Conservation (phyloP, 2,888 invertebrate genomes). For the Drosophila paranaensis region DNA sequence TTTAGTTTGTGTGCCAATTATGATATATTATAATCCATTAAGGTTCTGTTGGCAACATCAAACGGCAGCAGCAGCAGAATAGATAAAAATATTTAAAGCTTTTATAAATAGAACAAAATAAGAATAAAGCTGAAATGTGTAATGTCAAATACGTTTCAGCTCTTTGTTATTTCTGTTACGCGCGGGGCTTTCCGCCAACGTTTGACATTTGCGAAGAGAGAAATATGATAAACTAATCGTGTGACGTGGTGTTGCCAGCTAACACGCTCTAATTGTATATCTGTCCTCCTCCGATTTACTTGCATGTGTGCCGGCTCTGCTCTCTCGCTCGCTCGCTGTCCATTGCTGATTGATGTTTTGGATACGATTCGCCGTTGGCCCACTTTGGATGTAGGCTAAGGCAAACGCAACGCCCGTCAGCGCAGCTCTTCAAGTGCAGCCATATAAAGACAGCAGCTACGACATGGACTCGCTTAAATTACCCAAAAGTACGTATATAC, state of each 20-base stretch:
- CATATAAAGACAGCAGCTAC: constrained; percentile 51
- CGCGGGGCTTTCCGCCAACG: constrained; percentile 54
- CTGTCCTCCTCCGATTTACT: constrained; percentile 40
- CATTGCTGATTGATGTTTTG: constrained; percentile 70
- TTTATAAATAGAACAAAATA: constrained; percentile 14
- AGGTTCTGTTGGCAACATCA: constrained; percentile 5
- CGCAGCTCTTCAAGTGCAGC: constrained; percentile 71
- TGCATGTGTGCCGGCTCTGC: constrained; percentile 56
- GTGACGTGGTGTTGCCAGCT: constrained; percentile 50
- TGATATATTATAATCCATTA: constrained; percentile 11
- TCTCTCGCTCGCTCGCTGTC: not conserved
- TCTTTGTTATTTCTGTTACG: constrained; percentile 52
- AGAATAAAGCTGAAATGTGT: constrained; percentile 11
- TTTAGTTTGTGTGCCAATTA: constrained; percentile 5
- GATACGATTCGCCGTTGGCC: constrained; percentile 54
- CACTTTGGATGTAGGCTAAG: constrained; percentile 66
- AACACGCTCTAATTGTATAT: constrained; percentile 26
- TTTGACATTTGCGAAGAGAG: constrained; percentile 56
- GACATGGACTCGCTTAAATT: constrained; percentile 84
- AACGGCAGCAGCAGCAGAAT: constrained; percentile 6
- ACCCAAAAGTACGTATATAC: constrained; percentile 80
- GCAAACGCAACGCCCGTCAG: constrained; percentile 44
- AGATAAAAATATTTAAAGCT: constrained; percentile 2
- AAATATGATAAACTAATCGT: constrained; percentile 72
- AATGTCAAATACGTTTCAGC: constrained; percentile 41